A percentile compares a stretch with the other conserved stretches of the same genome.
Conservation (phyloP, 2,113 vertebrate genomes). For the Cottus gobio region DNA sequence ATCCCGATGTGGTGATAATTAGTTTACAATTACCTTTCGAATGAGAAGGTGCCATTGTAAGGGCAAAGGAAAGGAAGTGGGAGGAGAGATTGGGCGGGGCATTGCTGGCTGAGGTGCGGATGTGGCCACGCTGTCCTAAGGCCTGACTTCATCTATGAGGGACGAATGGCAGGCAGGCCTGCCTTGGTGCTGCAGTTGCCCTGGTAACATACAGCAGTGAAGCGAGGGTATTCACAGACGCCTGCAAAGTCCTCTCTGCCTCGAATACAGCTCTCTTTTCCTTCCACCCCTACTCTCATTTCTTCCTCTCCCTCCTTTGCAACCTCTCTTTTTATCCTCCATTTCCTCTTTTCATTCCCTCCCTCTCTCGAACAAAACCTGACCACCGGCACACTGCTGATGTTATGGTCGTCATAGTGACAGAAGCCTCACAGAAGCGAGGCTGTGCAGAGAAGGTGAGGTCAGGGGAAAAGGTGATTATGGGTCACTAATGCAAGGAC, state of each 20-base stretch:
- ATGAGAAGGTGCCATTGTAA: background rate
- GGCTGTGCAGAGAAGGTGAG: slow-evolving; percentile 58
- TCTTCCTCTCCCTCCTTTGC: slow-evolving; percentile 40
- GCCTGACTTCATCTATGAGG: slow-evolving; percentile 47
- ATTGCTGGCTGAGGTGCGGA: slow-evolving; percentile 36
- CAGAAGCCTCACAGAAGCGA: slow-evolving; percentile 70
- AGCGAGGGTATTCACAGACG: slow-evolving; percentile 46
- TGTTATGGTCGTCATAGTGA: slow-evolving; percentile 86
- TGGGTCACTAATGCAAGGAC: slow-evolving; percentile 63
- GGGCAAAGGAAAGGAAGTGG: slow-evolving; percentile 6
- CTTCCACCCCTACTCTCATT: slow-evolving; percentile 51
- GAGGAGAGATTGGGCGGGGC: slow-evolving; percentile 18
- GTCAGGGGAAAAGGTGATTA: slow-evolving; percentile 75
- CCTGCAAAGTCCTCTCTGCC: slow-evolving; percentile 33
- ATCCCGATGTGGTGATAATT: slow-evolving; percentile 18
- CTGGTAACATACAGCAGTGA: slow-evolving; percentile 72
- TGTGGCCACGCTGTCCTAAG: slow-evolving; percentile 45
- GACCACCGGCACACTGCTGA: slow-evolving; percentile 78
- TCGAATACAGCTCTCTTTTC: slow-evolving; percentile 22
- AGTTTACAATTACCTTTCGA: slow-evolving; percentile 35
- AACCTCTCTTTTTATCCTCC: slow-evolving; percentile 57
- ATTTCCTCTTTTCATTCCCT: slow-evolving; percentile 72
- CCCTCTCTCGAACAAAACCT: slow-evolving; percentile 69
- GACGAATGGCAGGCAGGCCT: slow-evolving; percentile 51
- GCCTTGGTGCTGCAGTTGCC: slow-evolving; percentile 70